Evolutionary conservation across 2,113 vertebrate genomes (phyloP), one percentile per base, ranked within the genome.

Genomic region (Chlamydotis undulata): DNA sequence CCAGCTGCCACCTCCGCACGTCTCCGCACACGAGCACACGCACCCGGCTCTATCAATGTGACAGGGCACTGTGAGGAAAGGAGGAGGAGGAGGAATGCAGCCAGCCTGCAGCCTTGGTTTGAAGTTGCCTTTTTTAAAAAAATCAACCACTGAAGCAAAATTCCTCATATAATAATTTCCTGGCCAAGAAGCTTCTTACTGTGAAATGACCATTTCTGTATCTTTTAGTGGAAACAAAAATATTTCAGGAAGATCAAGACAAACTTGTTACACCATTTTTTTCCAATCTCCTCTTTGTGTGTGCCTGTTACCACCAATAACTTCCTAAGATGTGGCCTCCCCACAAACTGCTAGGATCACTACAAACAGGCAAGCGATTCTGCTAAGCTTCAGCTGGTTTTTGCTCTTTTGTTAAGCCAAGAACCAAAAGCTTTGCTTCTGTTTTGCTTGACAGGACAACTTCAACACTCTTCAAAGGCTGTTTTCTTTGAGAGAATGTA

Each of bases 281-380:
- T 97, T 94, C 94, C 89, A 68, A 5, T 91, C 57, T 89, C 49
- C 29, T 90, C 86, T 92, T 89, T n/a, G n/a, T 47, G 70, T 61
- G 82, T 89, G 94, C 77, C 83, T 41, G 26, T 89, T 91, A 93
- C 60, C 94, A 95, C 86, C 81, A 84, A 26, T 55, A 89, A 76
- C 69, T 94, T 85, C 81, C 93, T 95, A 91, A 97, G 89, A 94
- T 93, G 93, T 94, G 80, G 94, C 80, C 86, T 92, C 81, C 79
- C 92, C 80, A 76, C 80, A 90, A 90, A 95, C 94, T 83, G 47
- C 90, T 2, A 82, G 69, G 76, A 87, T 86, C 77, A 45, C 91
- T 93, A 85, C 78, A 87, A 83, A 91, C 77, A 93, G 67, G 61
- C 82, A 53, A n/a, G 65, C 19, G 45, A 45, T 52, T 60, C 91